A percentile compares a stretch with the other conserved stretches of the same genome.
Conservation (phyloP, 2,797 vertebrate genomes). For the Cottoperca gobio region DNA sequence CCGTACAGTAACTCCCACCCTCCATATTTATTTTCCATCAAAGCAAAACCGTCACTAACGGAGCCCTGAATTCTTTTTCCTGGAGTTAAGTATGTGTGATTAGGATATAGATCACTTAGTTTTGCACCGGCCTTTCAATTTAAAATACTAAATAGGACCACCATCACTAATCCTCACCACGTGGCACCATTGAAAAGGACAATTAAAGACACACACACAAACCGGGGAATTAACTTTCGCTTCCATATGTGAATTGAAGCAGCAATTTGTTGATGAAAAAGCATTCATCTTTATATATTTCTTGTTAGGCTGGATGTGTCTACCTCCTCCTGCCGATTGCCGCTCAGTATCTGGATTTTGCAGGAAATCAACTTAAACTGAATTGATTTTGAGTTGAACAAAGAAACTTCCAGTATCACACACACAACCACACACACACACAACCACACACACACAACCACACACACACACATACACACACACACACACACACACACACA, state of each 20-base stretch:
- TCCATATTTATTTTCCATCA: constrained; percentile 62
- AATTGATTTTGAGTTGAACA: constrained; percentile 43
- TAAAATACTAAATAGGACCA: constrained; percentile 55
- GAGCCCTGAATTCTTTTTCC: constrained; percentile 36
- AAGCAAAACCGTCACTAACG: constrained; percentile 30
- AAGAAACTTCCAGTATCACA: constrained; percentile 14
- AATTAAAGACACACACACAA: neutral
- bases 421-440: constrained; percentile 1
- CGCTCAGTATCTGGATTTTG: constrained; percentile 32
- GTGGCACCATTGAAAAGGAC: constrained; percentile 26
- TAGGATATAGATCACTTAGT: constrained; percentile 43
- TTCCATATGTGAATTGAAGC: constrained; percentile 53
- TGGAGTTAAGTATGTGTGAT: constrained; percentile 44
- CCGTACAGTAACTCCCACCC: constrained; percentile 31
- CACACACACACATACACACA: constrained; percentile 6
- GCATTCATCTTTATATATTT: constrained; percentile 61
- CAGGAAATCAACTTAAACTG: constrained; percentile 48
- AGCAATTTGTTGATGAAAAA: constrained; percentile 64
- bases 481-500: constrained; percentile 3
- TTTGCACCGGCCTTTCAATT: constrained; percentile 49
- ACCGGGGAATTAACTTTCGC: constrained; percentile 44
- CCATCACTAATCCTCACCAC: constrained; percentile 43
- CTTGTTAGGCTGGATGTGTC: constrained; percentile 45
- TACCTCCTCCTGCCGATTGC: constrained; percentile 18
- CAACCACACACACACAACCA: neutral